These are phyloP conservation scores for Drosophila varians DNA, from an alignment of 1,140 invertebrate genomes.

Conservation along the genomic window DNA sequence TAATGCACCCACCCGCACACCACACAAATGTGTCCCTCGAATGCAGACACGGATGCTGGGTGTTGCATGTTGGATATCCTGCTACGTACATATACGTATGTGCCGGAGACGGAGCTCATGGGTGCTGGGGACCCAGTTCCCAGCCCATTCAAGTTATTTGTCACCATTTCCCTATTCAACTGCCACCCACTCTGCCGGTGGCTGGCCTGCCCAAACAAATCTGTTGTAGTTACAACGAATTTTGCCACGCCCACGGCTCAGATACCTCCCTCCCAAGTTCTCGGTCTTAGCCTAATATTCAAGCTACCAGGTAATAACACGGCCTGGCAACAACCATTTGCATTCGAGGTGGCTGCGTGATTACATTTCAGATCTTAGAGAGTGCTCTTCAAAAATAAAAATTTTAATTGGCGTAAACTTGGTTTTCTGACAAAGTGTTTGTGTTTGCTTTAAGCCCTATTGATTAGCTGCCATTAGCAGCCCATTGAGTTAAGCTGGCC, in stretches of 20 bases:
- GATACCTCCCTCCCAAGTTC: not conserved
- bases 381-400: too few relatives aligned
- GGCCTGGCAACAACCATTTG: slow-evolving; percentile 41
- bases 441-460: not conserved
- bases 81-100: not conserved
- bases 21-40: slow-evolving; percentile 5
- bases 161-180: slow-evolving; percentile 41
- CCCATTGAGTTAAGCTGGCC: not conserved
- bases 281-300: slow-evolving; percentile 16
- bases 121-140: slow-evolving; percentile 1
- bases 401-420: too few relatives aligned
- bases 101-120: slow-evolving; percentile 10
- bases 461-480: not conserved
- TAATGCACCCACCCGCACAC: slow-evolving; percentile 40
- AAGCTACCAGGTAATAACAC: slow-evolving; percentile 62
- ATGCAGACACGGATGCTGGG: slow-evolving; percentile 40
- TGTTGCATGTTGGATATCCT: slow-evolving; percentile 4
- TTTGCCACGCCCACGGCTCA: slow-evolving; percentile 65
- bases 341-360: slow-evolving; percentile 42
- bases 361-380: too few relatives aligned
- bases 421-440: too few relatives aligned
- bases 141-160: slow-evolving; percentile 55
- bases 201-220: slow-evolving; percentile 55
- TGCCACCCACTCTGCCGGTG: not conserved
- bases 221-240: slow-evolving; percentile 72